These are phyloP conservation scores for Sternarchorhynchus goeldii DNA, from an alignment of 2,797 vertebrate species.

Conservation along the genomic window DNA sequence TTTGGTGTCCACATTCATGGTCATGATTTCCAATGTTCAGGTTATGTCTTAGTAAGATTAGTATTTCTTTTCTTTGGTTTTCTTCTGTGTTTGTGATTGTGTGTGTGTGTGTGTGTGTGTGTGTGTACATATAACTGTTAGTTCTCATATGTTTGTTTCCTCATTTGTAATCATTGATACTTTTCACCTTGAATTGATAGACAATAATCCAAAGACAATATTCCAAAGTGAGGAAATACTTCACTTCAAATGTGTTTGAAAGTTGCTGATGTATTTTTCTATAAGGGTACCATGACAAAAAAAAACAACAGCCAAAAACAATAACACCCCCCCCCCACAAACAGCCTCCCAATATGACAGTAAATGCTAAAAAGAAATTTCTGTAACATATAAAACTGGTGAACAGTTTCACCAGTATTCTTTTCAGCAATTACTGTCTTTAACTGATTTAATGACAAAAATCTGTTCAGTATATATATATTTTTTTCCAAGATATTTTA, in stretches of 20 bases:
- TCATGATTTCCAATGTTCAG: conserved; percentile 31
- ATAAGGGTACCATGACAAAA: conserved; percentile 60
- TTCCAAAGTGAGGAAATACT: not conserved
- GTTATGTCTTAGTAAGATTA: conserved; percentile 48
- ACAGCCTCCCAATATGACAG: not conserved
- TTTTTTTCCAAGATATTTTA: not conserved
- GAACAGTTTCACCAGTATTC: not conserved
- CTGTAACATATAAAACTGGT: too few relatives aligned
- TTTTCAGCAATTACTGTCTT: not conserved
- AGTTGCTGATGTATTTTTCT: conserved; percentile 25
- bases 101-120: conserved; percentile 50
- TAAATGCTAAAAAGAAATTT: conserved; percentile 15
- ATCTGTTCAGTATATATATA: not conserved
- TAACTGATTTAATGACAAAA: not conserved
- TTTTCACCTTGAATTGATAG: conserved; percentile 14
- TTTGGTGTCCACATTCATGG: conserved; percentile 40
- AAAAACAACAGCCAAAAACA: conserved; percentile 23
- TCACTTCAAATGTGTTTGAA: conserved; percentile 14
- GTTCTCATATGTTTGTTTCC: conserved; percentile 12
- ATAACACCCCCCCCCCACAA: not conserved
- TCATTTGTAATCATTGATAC: conserved; percentile 16
- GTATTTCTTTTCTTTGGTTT: conserved; percentile 25
- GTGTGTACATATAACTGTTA: conserved; percentile 25
- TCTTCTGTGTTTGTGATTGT: conserved; percentile 48
- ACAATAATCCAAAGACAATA: conserved; percentile 4